Conservation (phyloP, 2,888 invertebrate genomes). For the Elaeidobius kamerunicus region DNA sequence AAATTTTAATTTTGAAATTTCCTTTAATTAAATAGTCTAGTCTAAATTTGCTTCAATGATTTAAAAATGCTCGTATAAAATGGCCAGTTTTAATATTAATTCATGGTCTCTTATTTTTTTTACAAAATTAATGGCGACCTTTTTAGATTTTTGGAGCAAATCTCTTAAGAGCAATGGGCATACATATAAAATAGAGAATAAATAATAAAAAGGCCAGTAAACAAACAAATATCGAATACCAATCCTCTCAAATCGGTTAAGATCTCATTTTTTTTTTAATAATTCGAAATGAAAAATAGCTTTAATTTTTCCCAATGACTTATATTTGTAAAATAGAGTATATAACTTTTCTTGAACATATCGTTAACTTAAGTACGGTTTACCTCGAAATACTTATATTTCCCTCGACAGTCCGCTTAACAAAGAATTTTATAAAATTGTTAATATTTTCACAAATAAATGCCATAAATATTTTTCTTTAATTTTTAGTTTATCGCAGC, state of each 20-base stretch:
- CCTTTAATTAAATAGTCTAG: slow-evolving; percentile 12
- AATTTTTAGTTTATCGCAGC: slow-evolving; percentile 11
- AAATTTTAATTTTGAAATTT: slow-evolving; percentile 25
- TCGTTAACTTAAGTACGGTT: slow-evolving; percentile 43
- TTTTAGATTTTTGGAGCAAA: slow-evolving; percentile 4
- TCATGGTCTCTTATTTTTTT: too few species aligned
- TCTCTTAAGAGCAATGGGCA: slow-evolving; percentile 2
- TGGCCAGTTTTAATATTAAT: too few species aligned
- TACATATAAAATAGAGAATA: neutral
- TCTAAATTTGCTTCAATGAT: slow-evolving; percentile 7
- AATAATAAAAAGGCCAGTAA: slow-evolving; percentile 19
- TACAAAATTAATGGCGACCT: too few species aligned
- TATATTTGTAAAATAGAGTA: slow-evolving; percentile 40
- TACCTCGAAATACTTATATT: slow-evolving; percentile 1
- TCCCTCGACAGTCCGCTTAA: slow-evolving; percentile 14
- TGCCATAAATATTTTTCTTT: neutral
- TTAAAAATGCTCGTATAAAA: too few species aligned
- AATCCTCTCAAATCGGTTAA: slow-evolving; percentile 4
- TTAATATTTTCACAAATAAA: slow-evolving; percentile 7
- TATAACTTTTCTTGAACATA: slow-evolving; percentile 41
- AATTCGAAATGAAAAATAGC: slow-evolving; percentile 33
- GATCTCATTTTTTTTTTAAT: slow-evolving; percentile 15
- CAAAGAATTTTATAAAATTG: slow-evolving; percentile 22
- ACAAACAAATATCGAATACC: slow-evolving; percentile 7
- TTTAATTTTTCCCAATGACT: slow-evolving; percentile 43